These are phyloP conservation scores for Metacarcinus magister DNA, from an alignment of 2,888 invertebrate species.

Conservation along the genomic window DNA sequence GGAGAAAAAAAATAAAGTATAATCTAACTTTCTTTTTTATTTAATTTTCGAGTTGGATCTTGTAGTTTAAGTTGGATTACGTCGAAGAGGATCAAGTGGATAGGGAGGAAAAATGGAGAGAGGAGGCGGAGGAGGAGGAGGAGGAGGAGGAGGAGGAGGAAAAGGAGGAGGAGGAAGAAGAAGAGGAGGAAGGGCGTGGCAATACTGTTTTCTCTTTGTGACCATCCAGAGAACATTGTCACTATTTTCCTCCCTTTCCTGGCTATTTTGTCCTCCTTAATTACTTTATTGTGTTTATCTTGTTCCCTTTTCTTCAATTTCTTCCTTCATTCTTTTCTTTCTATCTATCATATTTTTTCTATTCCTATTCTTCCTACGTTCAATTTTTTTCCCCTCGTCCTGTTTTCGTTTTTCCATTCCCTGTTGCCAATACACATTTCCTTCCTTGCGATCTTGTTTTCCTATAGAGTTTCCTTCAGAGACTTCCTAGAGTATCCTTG, in stretches of 20 bases:
- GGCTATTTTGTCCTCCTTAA: not conserved
- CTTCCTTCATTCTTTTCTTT: not conserved
- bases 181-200: not conserved
- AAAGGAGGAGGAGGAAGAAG: not conserved
- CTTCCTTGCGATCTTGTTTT: not conserved
- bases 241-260: not conserved
- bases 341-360: not conserved
- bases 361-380: not conserved
- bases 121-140: too few relatives aligned
- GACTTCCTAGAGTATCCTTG: not conserved
- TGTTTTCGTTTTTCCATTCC: not conserved
- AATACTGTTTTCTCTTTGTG: not conserved
- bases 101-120: not conserved
- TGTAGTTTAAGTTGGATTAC: constrained; percentile 31
- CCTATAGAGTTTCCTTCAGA: not conserved
- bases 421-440: not conserved
- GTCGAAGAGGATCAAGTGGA: not conserved
- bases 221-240: not conserved
- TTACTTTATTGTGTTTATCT: not conserved
- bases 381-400: not conserved
- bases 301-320: not conserved
- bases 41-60: not conserved
- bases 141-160: not conserved
- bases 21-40: not conserved
- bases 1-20: too few relatives aligned